Conservation (phyloP, 2,113 vertebrate species). For the Gallinago media region DNA sequence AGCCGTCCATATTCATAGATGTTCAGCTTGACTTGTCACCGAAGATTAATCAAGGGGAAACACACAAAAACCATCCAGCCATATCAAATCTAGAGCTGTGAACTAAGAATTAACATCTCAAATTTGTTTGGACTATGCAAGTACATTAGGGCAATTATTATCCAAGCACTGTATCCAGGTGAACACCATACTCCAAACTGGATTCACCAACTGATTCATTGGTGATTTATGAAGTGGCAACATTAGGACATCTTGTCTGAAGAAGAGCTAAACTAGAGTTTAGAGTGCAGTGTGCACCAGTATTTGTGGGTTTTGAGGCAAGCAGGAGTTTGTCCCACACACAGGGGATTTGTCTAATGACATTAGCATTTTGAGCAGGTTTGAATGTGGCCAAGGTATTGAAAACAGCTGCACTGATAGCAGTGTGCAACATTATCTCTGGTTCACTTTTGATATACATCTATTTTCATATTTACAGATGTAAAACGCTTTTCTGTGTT, state of each 20-base stretch:
- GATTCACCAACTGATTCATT: neutral
- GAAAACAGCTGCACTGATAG: neutral
- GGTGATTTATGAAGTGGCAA: too few relatives aligned
- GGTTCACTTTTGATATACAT: neutral
- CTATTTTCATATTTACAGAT: neutral
- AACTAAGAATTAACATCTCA: neutral
- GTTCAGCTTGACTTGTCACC: neutral
- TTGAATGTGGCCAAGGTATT: neutral
- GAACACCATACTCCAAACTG: neutral
- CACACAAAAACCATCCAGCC: neutral
- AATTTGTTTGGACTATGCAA: neutral
- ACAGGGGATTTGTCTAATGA: neutral
- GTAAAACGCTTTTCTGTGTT: neutral
- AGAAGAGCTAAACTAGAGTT: neutral
- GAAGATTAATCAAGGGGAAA: neutral
- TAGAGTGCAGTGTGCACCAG: neutral
- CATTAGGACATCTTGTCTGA: too few relatives aligned
- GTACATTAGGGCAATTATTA: neutral
- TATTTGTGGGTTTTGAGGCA: neutral
- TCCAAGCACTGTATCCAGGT: neutral
- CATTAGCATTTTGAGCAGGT: neutral
- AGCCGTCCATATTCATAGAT: neutral
- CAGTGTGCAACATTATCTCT: neutral
- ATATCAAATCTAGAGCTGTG: neutral
- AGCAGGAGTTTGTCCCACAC: neutral